Evolutionary conservation across 2,888 invertebrate genomes (phyloP), one percentile per base, ranked within the genome.

Genomic region (Linyphia triangularis): DNA sequence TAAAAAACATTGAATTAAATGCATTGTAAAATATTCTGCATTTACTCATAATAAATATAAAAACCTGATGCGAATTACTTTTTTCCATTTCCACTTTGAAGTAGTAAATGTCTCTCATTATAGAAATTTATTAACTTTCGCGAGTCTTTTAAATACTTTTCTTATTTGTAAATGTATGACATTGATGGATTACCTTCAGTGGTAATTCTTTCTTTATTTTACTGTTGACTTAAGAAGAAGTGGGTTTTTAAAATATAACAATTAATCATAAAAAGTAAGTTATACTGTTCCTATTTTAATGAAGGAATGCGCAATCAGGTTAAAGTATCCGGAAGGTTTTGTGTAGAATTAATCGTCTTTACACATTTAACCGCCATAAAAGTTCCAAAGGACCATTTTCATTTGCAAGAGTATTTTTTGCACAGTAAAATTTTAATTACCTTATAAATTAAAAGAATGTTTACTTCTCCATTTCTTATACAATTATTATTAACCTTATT

Each of bases 181-280:
- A 16, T 5, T 51, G 51, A 51, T 51, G 51, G 51, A 51, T 51
- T n/a, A 16, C 13, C n/a, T 51, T 43, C n/a, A n/a, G 3, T 16
- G 9, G 16, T 51, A n/a, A n/a, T 2, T 16, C 16, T 51, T 51
- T 16, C 51, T 51, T 51, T 51, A 51, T 51, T 51, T 51, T 51
- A 1, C 51, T 5, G 13, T 51, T 51, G 51, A 51, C 51, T 51
- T 51, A 5, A n/a, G 13, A 51, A 51, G 51, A n/a, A 51, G 13
- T 51, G 13, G 16, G 16, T 51, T 51, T 33, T 51, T 51, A 51
- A 51, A 51, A 51, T 51, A n/a, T n/a, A 5, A 3, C 51, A 51
- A 51, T 51, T 51, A 51, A 51, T 51, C 51, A 51, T n/a, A n/a
- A n/a, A n/a, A n/a, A n/a, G n/a, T n/a, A 51, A n/a, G 51, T 51